Conservation (phyloP, 64 coral and sea anemone species). For the Trachythela sp. region DNA sequence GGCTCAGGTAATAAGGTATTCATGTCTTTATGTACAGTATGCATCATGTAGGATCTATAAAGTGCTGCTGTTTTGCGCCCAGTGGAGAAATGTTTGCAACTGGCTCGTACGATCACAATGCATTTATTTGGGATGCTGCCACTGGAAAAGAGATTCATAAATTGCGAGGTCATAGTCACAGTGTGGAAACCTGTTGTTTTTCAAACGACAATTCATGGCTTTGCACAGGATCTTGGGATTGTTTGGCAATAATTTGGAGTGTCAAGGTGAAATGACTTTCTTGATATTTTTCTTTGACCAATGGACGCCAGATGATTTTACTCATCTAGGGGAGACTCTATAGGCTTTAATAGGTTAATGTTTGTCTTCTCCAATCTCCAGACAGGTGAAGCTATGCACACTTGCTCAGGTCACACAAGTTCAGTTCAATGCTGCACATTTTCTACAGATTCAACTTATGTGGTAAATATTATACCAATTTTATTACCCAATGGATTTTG, state of each 20-base stretch:
- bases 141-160: constrained; percentile 60
- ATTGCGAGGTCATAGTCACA: constrained; percentile 92
- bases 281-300: neutral
- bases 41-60: constrained; percentile 62
- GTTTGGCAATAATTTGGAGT: constrained; percentile 81
- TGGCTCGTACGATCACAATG: constrained; percentile 84
- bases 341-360: too few relatives aligned
- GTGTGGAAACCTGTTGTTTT: constrained; percentile 98
- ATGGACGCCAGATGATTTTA: too few relatives aligned
- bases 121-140: constrained; percentile 41
- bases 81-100: constrained; percentile 82
- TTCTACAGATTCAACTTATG: constrained; percentile 61
- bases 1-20: too few relatives aligned
- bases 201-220: constrained; percentile 63
- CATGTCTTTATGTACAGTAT: neutral
- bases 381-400: constrained; percentile 65
- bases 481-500: neutral
- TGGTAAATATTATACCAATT: constrained; percentile 53
- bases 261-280: constrained; percentile 62
- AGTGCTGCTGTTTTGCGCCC: constrained; percentile 82
- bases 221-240: constrained; percentile 98
- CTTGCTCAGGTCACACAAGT: constrained; percentile 72
- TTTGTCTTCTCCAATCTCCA: constrained; percentile 12
- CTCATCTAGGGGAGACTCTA: too few relatives aligned
- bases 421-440: constrained; percentile 86